Evolutionary conservation across 2,888 invertebrate species (phyloP), one percentile per base, ranked within the genome.

Genomic region (Clunio marinus): DNA sequence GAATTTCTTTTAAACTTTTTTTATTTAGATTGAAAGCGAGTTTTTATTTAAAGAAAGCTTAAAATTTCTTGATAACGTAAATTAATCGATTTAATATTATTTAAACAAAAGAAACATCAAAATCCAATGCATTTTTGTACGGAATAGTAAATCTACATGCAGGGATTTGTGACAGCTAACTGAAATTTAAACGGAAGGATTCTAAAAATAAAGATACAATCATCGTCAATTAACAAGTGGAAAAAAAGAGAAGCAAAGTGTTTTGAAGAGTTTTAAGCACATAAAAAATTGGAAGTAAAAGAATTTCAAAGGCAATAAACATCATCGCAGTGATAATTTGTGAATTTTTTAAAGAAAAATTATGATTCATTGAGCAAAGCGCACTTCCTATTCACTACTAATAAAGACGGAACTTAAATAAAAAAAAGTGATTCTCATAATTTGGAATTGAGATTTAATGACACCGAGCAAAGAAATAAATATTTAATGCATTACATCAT

Each of bases 151-250:
- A n/a, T 25, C 13, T 57, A 8, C 15, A 55, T 55, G 66, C 55
- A 66, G 66, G 66, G 66, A 66, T 66, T 28, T 20, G 20, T 17
- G 15, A n/a, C 5, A 10, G 32, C 15, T 22, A 22, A 51, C 51
- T 51, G 51, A 59, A 15, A 59, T 35, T n/a, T 8, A 59, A 32
- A 35, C 22, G 35, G 35, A 59, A 35, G 35, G 22, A 24, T 35
- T 59, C 59, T 35, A 51, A 8, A 66, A 66, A 55, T 32, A 55
- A 51, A 66, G n/a, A 45, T 45, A 45, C 45, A 45, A 27, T 63
- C 62, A 63, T 41, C 62, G 35, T 37, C 37, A 60, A 32, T 60
- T 60, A 46, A 65, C 46, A 66, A 66, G 55, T 66, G 66, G 55
- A 45, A 66, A 7, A 51, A 8, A 32, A 41, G 22, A 41, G 41